Evolutionary conservation across 2,888 invertebrate genomes (phyloP).

Genomic region (Acanthosepion pharaonis): DNA sequence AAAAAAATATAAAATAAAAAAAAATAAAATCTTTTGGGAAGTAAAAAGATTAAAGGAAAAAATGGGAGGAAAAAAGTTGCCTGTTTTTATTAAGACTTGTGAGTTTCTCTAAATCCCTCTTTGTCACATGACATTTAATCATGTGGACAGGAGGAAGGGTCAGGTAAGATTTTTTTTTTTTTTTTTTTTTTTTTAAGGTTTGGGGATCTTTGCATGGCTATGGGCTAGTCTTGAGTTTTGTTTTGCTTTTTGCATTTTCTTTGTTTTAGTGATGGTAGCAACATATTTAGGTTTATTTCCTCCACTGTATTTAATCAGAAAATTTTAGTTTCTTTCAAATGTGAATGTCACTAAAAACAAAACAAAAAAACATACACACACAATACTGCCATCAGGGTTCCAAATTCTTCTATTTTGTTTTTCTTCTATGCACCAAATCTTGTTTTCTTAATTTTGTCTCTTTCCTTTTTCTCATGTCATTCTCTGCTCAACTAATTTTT

Average conservation of each 20-base stretch:
- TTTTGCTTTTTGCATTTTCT: background rate
- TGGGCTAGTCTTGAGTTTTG: background rate
- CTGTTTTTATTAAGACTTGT: background rate
- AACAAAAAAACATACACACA: too few relatives aligned
- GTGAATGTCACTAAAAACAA: too few relatives aligned
- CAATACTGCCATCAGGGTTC: too few relatives aligned
- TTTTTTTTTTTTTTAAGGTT: background rate
- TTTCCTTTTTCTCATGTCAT: too few relatives aligned
- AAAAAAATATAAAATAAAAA: background rate
- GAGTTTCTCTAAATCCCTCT: background rate
- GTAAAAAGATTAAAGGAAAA: background rate
- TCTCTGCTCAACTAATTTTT: background rate
- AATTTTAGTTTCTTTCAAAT: background rate
- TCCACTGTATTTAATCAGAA: background rate
- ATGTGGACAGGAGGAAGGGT: background rate
- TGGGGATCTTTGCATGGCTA: slow-evolving; percentile 11
- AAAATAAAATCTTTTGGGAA: background rate
- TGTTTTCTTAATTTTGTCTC: background rate
- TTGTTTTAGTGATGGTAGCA: background rate
- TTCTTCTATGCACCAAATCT: background rate
- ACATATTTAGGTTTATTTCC: background rate
- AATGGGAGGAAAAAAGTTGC: background rate
- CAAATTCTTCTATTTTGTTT: background rate
- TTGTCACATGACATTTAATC: background rate
- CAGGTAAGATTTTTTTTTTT: background rate